Evolutionary conservation across 1,140 invertebrate species (phyloP).

Genomic region (Hylaeus volcanicus): DNA sequence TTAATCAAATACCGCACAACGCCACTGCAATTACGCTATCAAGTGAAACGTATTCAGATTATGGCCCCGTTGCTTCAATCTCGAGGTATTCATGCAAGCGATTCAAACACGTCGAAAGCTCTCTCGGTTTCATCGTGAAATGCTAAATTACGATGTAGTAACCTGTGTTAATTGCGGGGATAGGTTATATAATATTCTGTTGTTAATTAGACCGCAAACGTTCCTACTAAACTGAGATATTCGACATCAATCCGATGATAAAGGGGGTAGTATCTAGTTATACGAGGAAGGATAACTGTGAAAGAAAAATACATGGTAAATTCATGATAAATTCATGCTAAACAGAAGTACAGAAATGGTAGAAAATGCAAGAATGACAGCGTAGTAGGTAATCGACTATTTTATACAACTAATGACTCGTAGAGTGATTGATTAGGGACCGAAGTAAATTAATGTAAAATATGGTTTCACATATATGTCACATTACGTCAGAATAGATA

Average conservation of each 20-base stretch:
- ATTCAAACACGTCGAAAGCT: constrained; percentile 15
- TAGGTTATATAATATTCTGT: constrained; percentile 27
- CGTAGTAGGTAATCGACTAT: too few species aligned
- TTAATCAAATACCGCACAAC: constrained; percentile 19
- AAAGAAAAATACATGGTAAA: too few species aligned
- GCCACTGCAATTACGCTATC: not conserved
- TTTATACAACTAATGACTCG: too few species aligned
- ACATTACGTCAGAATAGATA: too few species aligned
- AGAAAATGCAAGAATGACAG: too few species aligned
- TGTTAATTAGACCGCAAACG: constrained; percentile 49
- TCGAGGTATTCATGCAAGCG: constrained; percentile 20
- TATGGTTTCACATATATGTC: too few species aligned
- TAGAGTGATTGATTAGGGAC: too few species aligned
- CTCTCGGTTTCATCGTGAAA: constrained; percentile 40
- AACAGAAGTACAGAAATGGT: too few species aligned
- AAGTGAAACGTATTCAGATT: constrained; percentile 14
- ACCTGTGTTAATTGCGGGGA: constrained; percentile 33
- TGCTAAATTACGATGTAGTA: constrained; percentile 36
- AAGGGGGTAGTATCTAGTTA: not conserved
- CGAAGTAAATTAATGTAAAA: too few species aligned
- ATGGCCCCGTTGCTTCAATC: constrained; percentile 1
- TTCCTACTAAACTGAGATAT: constrained; percentile 14
- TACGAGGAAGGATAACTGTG: not conserved
- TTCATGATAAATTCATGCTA: too few species aligned
- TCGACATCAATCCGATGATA: not conserved